Percentiles rank a stretch among this genome's conserved stretches.
Conservation (phyloP, 2,797 vertebrate genomes). For the Aphelocoma californica region DNA sequence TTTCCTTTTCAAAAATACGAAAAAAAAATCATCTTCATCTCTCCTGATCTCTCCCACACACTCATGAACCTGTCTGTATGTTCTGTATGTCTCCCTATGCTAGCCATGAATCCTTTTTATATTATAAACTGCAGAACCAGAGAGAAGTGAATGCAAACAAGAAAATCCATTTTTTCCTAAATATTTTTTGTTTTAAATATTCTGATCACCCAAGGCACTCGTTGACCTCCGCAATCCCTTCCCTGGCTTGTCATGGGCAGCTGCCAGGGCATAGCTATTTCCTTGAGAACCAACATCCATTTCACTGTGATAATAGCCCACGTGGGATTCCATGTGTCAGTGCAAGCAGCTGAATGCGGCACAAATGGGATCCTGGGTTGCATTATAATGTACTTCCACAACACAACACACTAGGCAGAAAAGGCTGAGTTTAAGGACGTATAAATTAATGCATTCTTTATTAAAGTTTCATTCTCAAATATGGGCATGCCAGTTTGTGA, state of each 20-base stretch:
- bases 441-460: background rate
- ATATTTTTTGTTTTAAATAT: background rate
- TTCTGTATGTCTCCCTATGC: background rate
- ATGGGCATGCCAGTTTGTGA: background rate
- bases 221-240: background rate
- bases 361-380: background rate
- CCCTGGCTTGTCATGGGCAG: background rate
- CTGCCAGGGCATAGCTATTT: background rate
- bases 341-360: background rate
- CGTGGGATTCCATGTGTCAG: constrained; percentile 8
- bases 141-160: background rate
- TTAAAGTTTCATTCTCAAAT: background rate
- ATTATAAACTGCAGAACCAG: background rate
- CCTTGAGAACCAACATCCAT: background rate
- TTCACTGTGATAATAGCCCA: constrained; percentile 3
- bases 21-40: background rate
- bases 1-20: background rate
- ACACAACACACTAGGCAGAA: background rate
- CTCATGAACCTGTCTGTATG: background rate
- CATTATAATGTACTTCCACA: constrained; percentile 9
- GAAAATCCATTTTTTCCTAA: background rate
- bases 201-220: background rate
- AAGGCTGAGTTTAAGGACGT: background rate
- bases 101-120: background rate
- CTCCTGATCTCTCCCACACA: background rate